Evolutionary conservation across 2,888 invertebrate genomes (phyloP).

Genomic region (Hydrotaea cyrtoneurina): DNA sequence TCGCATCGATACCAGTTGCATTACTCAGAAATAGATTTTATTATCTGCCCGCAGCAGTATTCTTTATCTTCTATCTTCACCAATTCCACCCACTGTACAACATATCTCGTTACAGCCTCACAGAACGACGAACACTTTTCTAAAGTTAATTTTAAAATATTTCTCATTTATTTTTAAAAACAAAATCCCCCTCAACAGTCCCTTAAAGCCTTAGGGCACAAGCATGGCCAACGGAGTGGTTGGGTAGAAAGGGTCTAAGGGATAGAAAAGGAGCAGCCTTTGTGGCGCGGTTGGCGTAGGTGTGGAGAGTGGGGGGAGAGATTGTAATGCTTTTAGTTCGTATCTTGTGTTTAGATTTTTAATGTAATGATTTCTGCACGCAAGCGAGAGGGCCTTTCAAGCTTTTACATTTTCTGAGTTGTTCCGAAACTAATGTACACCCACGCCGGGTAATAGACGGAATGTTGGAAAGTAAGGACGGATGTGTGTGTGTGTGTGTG

Average conservation of each 20-base stretch:
- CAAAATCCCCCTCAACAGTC: slow-evolving; percentile 24
- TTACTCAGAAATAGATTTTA: too few relatives aligned
- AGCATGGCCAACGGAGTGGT: background rate
- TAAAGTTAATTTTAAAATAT: slow-evolving; percentile 62
- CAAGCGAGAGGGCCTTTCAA: slow-evolving; percentile 48
- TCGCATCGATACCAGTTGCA: too few relatives aligned
- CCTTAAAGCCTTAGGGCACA: slow-evolving; percentile 25
- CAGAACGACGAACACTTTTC: slow-evolving; percentile 20
- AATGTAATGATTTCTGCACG: slow-evolving; percentile 62
- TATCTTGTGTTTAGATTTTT: slow-evolving; percentile 41
- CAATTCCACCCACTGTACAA: background rate
- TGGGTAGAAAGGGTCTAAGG: background rate
- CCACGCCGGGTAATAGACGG: slow-evolving; percentile 22
- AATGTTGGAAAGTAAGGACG: slow-evolving; percentile 1
- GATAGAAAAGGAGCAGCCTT: background rate
- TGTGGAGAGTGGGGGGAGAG: background rate
- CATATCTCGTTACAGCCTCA: background rate
- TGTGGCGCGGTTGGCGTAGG: background rate
- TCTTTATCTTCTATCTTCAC: background rate
- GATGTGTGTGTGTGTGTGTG: background rate
- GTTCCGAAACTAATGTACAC: slow-evolving; percentile 43
- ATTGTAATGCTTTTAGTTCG: slow-evolving; percentile 37
- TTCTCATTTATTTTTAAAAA: slow-evolving; percentile 55
- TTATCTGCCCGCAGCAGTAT: too few relatives aligned
- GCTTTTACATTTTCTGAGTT: slow-evolving; percentile 37